Conservation (phyloP, 2,113 vertebrate species). For the Megalops atlanticus region DNA sequence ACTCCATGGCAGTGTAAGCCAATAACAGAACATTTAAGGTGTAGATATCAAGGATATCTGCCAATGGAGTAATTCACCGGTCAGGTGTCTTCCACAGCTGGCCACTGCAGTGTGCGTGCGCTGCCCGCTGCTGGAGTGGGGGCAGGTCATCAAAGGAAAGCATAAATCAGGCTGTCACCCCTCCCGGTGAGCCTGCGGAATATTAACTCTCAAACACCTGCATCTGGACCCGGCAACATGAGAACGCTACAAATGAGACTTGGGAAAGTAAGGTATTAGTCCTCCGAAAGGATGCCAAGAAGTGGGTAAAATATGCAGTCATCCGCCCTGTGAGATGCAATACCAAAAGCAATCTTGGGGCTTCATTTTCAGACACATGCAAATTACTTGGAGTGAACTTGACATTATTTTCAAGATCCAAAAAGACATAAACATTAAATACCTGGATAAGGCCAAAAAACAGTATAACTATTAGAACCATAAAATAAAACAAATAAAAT, state of each 20-base stretch:
- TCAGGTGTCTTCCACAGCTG: background rate
- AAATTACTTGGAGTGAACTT: no score
- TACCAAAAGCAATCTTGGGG: no score
- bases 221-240: background rate
- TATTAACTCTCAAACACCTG: background rate
- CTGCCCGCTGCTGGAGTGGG: background rate
- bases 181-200: conserved; percentile 5
- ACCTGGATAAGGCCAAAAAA: no score
- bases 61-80: background rate
- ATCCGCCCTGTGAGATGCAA: background rate
- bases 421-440: no score
- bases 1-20: background rate
- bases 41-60: background rate
- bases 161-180: conserved; percentile 12
- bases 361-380: no score
- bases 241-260: background rate
- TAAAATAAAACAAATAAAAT: conserved; percentile 2
- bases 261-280: background rate
- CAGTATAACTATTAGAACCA: no score
- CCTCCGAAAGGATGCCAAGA: background rate
- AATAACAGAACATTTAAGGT: background rate
- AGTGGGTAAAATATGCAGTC: background rate
- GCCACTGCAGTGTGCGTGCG: background rate
- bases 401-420: no score
- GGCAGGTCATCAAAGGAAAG: conserved; percentile 13